These are phyloP conservation scores for Drosophila subsilvestris DNA, from an alignment of 2,888 invertebrate species.

Conservation along the genomic window DNA sequence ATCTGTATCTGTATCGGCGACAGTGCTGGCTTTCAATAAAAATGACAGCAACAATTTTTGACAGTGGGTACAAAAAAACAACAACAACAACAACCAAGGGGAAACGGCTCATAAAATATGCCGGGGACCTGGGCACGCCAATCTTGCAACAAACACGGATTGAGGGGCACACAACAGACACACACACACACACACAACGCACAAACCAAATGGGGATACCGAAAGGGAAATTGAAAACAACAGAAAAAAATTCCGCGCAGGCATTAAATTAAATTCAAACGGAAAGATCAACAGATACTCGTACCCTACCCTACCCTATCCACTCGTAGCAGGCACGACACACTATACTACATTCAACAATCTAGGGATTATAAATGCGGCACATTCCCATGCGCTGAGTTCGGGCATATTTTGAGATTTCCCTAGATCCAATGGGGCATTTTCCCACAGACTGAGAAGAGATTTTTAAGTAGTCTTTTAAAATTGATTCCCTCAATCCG, in stretches of 20 bases:
- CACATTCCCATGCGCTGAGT: not conserved
- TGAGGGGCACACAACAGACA: constrained; percentile 42
- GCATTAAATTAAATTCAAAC: constrained; percentile 49
- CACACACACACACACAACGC: constrained; percentile 45
- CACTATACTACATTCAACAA: not conserved
- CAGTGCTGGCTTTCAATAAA: constrained; percentile 61
- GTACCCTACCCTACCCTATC: not conserved
- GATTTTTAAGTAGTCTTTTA: not conserved
- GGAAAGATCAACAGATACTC: constrained; percentile 56
- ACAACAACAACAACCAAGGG: constrained; percentile 2
- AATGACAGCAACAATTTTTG: constrained; percentile 70
- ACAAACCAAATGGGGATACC: constrained; percentile 54
- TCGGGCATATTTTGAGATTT: too few species aligned
- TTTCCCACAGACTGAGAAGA: not conserved
- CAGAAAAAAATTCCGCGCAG: constrained; percentile 37
- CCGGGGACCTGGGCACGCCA: constrained; percentile 54
- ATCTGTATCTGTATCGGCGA: constrained; percentile 20
- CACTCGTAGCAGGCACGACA: too few species aligned
- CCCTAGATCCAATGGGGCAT: too few species aligned
- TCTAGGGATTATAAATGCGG: constrained; percentile 11
- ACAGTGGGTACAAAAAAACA: constrained; percentile 49
- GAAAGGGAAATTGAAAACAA: constrained; percentile 53
- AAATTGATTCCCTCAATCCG: not conserved
- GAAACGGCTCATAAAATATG: constrained; percentile 56
- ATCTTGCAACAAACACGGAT: constrained; percentile 38